Evolutionary conservation across 2,113 vertebrate genomes (phyloP), one percentile per base, ranked within the genome.

Genomic region (Meriones unguiculatus): DNA sequence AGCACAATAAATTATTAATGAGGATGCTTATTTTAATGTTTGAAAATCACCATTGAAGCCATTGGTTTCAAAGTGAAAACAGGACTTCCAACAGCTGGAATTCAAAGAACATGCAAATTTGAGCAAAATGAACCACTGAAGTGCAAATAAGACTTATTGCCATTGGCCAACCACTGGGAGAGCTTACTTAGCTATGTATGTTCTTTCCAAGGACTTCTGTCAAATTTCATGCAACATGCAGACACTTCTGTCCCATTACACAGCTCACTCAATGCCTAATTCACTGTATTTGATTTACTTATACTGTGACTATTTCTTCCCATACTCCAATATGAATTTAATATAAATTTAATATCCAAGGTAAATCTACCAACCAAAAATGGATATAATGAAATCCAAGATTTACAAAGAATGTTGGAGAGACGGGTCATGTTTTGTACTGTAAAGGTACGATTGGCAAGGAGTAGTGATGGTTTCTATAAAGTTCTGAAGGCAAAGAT

Each of bases 241-340:
- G 75, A 85, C 35, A 77, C 93, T 96, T 95, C 89, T 88, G 76
- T 46, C 82, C 59, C 69, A 20, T 77, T 94, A 89, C 32, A 94
- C 57, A 93, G 69, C 91, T 87, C 84, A 93, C 38, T 87, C 95
- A 95, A 96, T 95, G 92, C 54, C 89, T 97, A 96, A 97, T 97
- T 96, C 95, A 97, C 87, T 87, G 70, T 87, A 93, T 73, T 93
- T 97, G 89, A 96, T 94, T 98, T 96, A 97, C 97, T 97, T 95
- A 95, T 96, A 87, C 22, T 35, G 52, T 77, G 30, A 11, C 50
- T 93, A 72, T 96, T 97, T 91, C 95, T 97, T 46, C n/a, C 6
- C 73, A 72, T 87, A 59, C 65, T 95, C 90, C 77, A 54, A 92
- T 86, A 85, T 86, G 76, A 96, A 95, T 88, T 85, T 96, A 96